Conservation (phyloP, 2,797 vertebrate species). For the Mus caroli region DNA sequence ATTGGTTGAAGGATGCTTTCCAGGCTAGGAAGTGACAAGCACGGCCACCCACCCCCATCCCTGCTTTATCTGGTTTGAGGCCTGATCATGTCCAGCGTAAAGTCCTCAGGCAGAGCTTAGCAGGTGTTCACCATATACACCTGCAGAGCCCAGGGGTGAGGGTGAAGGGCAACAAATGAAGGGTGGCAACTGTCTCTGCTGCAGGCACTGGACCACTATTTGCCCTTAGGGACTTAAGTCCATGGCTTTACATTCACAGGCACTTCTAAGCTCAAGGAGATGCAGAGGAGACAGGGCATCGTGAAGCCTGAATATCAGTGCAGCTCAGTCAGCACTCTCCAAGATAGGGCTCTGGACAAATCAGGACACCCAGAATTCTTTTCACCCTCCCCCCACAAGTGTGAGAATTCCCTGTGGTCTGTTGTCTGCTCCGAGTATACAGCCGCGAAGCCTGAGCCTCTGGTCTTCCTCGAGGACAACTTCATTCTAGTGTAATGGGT, state of each 20-base stretch:
- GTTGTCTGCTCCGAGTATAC: slow-evolving; percentile 33
- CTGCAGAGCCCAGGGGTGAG: not conserved
- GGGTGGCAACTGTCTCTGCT: not conserved
- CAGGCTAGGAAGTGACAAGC: not conserved
- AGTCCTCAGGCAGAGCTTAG: not conserved
- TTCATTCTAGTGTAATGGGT: slow-evolving; percentile 30
- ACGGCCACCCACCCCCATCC: not conserved
- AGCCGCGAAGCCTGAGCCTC: not conserved
- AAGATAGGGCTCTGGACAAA: not conserved
- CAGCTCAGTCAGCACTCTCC: not conserved
- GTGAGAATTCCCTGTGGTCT: not conserved
- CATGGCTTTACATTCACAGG: not conserved
- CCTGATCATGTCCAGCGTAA: not conserved
- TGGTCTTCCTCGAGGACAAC: slow-evolving; percentile 70
- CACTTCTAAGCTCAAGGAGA: slow-evolving; percentile 23
- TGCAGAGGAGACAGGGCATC: not conserved
- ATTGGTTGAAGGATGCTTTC: not conserved
- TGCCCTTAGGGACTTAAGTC: not conserved
- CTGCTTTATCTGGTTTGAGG: slow-evolving; percentile 20
- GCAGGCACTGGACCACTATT: not conserved
- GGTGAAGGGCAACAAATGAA: not conserved
- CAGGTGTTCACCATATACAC: not conserved
- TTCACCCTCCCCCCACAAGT: not conserved
- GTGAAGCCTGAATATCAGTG: not conserved
- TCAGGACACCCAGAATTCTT: not conserved